Conservation (phyloP, 2,888 invertebrate species). For the Eupithecia centaureata region DNA sequence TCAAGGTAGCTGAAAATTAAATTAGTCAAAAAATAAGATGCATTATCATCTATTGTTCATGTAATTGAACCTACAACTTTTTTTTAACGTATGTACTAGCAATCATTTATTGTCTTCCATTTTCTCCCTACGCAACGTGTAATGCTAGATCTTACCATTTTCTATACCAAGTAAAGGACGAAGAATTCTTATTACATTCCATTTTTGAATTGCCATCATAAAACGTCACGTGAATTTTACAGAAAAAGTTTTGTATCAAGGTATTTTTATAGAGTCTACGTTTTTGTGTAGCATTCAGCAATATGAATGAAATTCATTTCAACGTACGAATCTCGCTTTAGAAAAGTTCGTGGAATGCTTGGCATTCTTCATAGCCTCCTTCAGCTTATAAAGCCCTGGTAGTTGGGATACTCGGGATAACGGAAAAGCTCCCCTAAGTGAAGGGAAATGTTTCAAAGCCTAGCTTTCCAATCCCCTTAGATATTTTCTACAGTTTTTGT, state of each 20-base stretch:
- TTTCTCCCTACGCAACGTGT: too few relatives aligned
- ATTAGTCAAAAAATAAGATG: too few relatives aligned
- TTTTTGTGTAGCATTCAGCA: neutral
- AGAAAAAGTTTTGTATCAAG: too few relatives aligned
- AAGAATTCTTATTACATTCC: neutral
- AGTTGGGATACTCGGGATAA: slow-evolving; percentile 10
- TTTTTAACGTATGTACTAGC: too few relatives aligned
- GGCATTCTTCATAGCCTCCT: slow-evolving; percentile 9
- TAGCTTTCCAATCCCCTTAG: too few relatives aligned
- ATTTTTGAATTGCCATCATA: too few relatives aligned
- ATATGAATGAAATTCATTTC: neutral
- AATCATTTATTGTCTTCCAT: too few relatives aligned
- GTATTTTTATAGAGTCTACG: neutral
- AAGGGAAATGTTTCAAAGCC: neutral
- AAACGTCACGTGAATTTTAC: neutral
- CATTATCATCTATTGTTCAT: too few relatives aligned
- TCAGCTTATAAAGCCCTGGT: slow-evolving; percentile 29
- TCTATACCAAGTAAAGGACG: neutral
- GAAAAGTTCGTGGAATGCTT: neutral
- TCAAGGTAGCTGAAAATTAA: too few relatives aligned
- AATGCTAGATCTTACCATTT: too few relatives aligned
- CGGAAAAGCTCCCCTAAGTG: slow-evolving; percentile 16
- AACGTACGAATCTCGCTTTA: neutral
- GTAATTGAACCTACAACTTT: too few relatives aligned
- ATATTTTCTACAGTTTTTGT: too few relatives aligned